A percentile compares a stretch with the other conserved stretches of the same genome.
phyloP scores from a whole-genome alignment of 2,797 vertebrate genomes.

The Siniperca obscura region DNA sequence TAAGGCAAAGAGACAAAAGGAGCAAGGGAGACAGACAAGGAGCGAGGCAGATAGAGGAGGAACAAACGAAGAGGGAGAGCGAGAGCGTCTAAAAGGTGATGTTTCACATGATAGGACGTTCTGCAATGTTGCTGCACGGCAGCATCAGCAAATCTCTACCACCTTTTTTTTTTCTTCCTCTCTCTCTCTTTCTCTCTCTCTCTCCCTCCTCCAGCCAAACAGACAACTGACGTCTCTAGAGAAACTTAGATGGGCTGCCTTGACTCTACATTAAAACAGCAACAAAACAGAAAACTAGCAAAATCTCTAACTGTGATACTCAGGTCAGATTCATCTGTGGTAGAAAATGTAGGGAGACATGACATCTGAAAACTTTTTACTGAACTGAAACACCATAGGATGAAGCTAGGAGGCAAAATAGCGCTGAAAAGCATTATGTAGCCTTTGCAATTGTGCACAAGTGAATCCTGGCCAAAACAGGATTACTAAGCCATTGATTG shows the following conservation, averaged over 20 bases:
- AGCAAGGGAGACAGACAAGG: constrained; percentile 39
- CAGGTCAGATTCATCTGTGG: constrained; percentile 16
- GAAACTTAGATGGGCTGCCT: constrained; percentile 24
- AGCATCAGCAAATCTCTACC: constrained; percentile 44
- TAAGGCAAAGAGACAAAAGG: constrained; percentile 15
- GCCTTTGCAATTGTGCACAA: background rate
- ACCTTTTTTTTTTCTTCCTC: background rate
- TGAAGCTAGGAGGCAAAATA: background rate
- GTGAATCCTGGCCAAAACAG: constrained; percentile 7
- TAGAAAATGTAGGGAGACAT: background rate
- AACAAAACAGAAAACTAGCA: constrained; percentile 28
- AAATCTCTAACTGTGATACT: constrained; percentile 13
- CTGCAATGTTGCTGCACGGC: constrained; percentile 37
- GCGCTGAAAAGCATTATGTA: background rate
- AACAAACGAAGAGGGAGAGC: constrained; percentile 43
- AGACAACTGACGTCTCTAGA: constrained; percentile 30
- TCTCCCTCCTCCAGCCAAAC: constrained; percentile 21
- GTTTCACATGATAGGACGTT: constrained; percentile 55
- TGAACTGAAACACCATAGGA: background rate
- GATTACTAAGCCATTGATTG: constrained; percentile 20
- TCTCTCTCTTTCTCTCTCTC: background rate
- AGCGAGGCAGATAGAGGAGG: constrained; percentile 24
- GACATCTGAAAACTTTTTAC: background rate
- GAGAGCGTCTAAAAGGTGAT: constrained; percentile 53
- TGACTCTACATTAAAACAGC: constrained; percentile 21